phyloP scores from a whole-genome alignment of 2,797 vertebrate species.

The Brotula barbata region DNA sequence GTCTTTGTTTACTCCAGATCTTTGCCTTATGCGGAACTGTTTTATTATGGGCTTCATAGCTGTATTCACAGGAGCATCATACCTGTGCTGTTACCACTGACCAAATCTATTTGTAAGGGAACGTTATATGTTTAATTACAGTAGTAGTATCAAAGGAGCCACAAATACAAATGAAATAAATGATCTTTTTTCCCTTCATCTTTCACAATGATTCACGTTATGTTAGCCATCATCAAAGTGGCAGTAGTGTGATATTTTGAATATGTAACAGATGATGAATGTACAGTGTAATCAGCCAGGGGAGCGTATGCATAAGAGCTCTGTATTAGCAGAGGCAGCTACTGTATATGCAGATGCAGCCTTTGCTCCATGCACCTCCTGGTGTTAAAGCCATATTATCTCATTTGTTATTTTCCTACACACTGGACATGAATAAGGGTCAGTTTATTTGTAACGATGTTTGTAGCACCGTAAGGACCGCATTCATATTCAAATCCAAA shows the following conservation, averaged over 20 bases:
- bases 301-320: slow-evolving; percentile 46
- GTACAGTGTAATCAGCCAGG: slow-evolving; percentile 54
- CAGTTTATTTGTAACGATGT: slow-evolving; percentile 43
- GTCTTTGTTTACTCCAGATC: slow-evolving; percentile 46
- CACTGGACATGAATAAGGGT: slow-evolving; percentile 43
- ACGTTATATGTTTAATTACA: slow-evolving; percentile 46
- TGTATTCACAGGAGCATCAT: slow-evolving; percentile 16
- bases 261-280: slow-evolving; percentile 74
- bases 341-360: slow-evolving; percentile 25
- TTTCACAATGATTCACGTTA: slow-evolving; percentile 55
- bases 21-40: slow-evolving; percentile 19
- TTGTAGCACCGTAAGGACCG: slow-evolving; percentile 36
- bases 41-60: slow-evolving; percentile 24
- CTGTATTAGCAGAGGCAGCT: slow-evolving; percentile 45
- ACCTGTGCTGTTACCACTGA: slow-evolving; percentile 19
- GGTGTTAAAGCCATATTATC: slow-evolving; percentile 42
- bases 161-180: slow-evolving; percentile 61
- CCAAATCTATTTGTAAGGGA: too few relatives aligned
- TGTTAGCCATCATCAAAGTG: slow-evolving; percentile 68
- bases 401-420: slow-evolving; percentile 40
- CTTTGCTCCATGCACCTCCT: slow-evolving; percentile 28
- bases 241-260: slow-evolving; percentile 66
- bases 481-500: slow-evolving; percentile 61
- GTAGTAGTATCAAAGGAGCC: slow-evolving; percentile 44
- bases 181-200: slow-evolving; percentile 58